Evolutionary conservation across 1,140 invertebrate genomes (phyloP).

Genomic region (Pinna nobilis): DNA sequence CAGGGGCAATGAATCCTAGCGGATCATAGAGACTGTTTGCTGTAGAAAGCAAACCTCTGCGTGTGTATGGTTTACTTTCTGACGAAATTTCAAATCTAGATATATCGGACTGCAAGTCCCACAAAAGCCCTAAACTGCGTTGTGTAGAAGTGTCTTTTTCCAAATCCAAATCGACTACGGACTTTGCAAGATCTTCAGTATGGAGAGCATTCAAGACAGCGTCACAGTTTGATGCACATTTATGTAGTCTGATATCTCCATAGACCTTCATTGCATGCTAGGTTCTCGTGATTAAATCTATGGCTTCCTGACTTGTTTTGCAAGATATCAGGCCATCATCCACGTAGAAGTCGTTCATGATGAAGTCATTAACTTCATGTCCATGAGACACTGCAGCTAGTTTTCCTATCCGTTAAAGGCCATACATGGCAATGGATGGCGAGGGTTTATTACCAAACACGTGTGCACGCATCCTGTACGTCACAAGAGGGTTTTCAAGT

Average conservation of each 20-base stretch:
- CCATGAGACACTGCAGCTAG: too few species aligned
- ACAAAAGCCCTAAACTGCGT: constrained; percentile 38
- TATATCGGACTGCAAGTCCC: constrained; percentile 32
- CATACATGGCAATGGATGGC: constrained; percentile 12
- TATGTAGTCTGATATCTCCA: constrained; percentile 30
- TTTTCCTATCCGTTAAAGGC: background rate
- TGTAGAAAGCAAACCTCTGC: constrained; percentile 15
- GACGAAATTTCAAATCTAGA: constrained; percentile 27
- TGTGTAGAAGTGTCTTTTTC: constrained; percentile 32
- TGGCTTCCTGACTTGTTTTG: constrained; percentile 1
- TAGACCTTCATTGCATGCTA: constrained; percentile 13
- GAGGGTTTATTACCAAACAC: constrained; percentile 34
- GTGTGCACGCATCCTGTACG: constrained; percentile 40
- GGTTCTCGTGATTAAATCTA: constrained; percentile 20
- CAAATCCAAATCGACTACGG: constrained; percentile 23
- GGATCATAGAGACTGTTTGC: constrained; percentile 24
- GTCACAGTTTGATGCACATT: constrained; percentile 38
- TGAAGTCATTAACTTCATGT: constrained; percentile 15
- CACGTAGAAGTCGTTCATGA: constrained; percentile 36
- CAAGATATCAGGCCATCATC: constrained; percentile 38
- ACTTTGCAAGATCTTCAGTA: constrained; percentile 28
- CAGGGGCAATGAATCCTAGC: constrained; percentile 23
- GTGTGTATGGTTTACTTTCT: constrained; percentile 9
- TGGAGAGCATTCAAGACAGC: constrained; percentile 22
- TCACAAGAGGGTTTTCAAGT: background rate